Evolutionary conservation across 1,140 invertebrate species (phyloP), one percentile per base, ranked within the genome.

Genomic region (Anoplophora glabripennis): DNA sequence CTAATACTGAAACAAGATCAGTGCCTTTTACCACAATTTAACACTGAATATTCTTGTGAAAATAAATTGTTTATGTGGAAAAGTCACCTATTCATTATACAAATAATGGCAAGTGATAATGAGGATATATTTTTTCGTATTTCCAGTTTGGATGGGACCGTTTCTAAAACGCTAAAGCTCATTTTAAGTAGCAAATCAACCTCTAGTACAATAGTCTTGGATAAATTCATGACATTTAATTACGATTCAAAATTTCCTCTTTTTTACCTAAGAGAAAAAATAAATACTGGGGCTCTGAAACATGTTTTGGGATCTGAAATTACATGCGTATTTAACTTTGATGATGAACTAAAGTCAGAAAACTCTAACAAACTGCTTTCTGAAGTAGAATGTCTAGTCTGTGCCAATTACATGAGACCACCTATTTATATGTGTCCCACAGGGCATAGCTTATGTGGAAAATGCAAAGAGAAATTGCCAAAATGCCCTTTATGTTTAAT

Each of bases 381-480:
- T 0, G 72, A 82, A 59, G 69, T 83, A 69, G 81, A 83, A 70
- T 83, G 81, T 63, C 81, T 81, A 4, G 80, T 83, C 59, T 82
- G 80, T 66, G 73, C 81, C 65, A 80, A 83, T 61, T 78, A 77
- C 63, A 80, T 81, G 75, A 74, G 78, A 62, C 78, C 80, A 52
- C 80, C 81, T 11, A 79, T 81, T 54, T 67, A 72, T 61, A 81
- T 82, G 71, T 83, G 81, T 40, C 4, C 36, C 3, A 53, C 70
- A 73, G 76, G 80, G 4, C 80, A 82, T 67, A 72, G 80, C 8
- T 72, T 81, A 41, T 82, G 80, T 67, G 66, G 59, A 9, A 63
- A 69, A 5, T 81, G 80, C 70, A 76, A 79, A 51, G 57, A 68
- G 36, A 76, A 78, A 1, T 73, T 81, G 5, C 59, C 70, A 15